Base-by-base conservation (phyloP, 2,797 vertebrate species). In the Bradypodion pumilum region DNA sequence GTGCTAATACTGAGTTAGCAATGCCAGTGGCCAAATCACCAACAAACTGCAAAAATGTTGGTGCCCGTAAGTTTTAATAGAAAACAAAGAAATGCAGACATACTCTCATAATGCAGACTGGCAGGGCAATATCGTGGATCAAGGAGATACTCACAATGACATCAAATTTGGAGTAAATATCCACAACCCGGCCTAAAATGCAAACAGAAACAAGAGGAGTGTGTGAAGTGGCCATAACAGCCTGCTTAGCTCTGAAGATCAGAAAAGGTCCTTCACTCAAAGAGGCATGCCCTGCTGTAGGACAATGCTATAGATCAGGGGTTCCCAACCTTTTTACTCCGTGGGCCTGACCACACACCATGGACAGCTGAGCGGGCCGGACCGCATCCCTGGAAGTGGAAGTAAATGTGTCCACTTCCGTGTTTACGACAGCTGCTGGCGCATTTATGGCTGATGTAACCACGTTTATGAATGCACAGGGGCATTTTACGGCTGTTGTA, bases 101-200 rank as follows among this genome's bases (percentile, higher is more conserved):
- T 60, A 44, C 2, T 75, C 49, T 19, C 32, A 40, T 29, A 68
- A 42, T 7, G 2, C 9, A 44, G 15, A 8, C n/a, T 35, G 42
- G 13, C 29, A 75, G 59, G 6, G 7, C 35, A 37, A 35, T 68
- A 46, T 37, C 49, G 35, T 75, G 69, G 29, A 27, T 37, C 5
- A 23, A 32, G 29, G 56, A 40, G 0, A 85, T 88, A 99, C 98
- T 98, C 96, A 99, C 98, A 88, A 99, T 99, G 74, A 99, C 98
- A 25, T 99, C 98, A 90, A 99, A 99, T 91, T 99, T 99, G 81
- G 98, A 99, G 95, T 99, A 99, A 91, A 99, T 99, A 91, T 99
- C 98, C 89, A 99, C 98, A 89, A 99, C 98, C 66, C 96, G 97
- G 65, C 98, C 98, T 99, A 91, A 72, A 70, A 86, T 85, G 37